Base-by-base conservation (phyloP, 2,113 vertebrate genomes). In the Malurus cyaneus region DNA sequence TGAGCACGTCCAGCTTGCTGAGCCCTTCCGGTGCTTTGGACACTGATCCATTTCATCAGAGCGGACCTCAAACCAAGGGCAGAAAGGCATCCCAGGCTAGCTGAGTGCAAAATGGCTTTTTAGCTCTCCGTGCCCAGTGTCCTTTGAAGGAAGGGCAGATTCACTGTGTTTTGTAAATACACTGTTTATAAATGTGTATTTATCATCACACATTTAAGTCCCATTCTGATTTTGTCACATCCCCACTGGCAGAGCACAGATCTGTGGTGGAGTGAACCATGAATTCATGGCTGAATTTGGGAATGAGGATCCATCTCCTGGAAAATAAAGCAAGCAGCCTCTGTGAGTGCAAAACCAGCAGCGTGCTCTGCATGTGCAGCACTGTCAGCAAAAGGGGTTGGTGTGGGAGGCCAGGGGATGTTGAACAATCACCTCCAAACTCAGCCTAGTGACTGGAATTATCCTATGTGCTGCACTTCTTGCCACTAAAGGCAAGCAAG, bases 161-260 rank as follows among this genome's bases (percentile, higher is more conserved):
- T 46, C 25, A 47, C 13, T 3, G 1, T 8, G 3, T 56, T 50
- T 39, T 39, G 39, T 39, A 39, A 39, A 39, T 39, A 39, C 39
- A 39, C 39, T 39, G 39, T 76, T 23, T 76, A 52, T 36, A 29
- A 44, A 92, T n/a, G 10, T 18, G 3, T 20, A n/a, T 64, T 66
- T 66, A 52, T 82, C 26, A 62, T 8, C 2, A 6, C 0, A 7
- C 3, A 21, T 64, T 54, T 46, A 61, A 78, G 5, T 54, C 4
- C 28, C 49, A 2, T 21, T 72, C 9, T 52, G 31, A 32, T 60
- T 86, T 90, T 94, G 49, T 13, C 32, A n/a, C 12, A 41, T 11
- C 4, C 11, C 12, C 1, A 0, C 20, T 54, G 21, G 8, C 25
- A 70, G 26, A 77, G 57, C 28, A 39, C 1, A 3, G 39, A 70